Evolutionary conservation across 2,113 vertebrate species (phyloP), one percentile per base, ranked within the genome.

Genomic region (Cyanoramphus novaezelandiae): DNA sequence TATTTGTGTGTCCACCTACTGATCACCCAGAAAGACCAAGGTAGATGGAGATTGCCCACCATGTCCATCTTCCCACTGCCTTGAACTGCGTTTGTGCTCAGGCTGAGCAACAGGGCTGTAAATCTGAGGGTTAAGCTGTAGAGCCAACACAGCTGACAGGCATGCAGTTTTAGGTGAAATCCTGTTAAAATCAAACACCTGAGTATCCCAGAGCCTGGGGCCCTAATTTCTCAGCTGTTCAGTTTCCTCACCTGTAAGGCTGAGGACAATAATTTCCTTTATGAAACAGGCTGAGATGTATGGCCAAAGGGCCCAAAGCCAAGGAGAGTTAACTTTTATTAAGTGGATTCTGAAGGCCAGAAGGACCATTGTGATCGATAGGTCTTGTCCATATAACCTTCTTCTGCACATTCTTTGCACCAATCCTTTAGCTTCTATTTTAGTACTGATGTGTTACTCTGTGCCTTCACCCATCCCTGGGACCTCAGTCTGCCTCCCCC

Each of bases 291-390:
- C 70, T 83, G 84, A 93, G 53, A 72, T 33, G 33, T 83, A 91
- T 39, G 46, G 85, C 90, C 60, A 82, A 90, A 88, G 33, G 60
- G 53, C 59, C 63, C 1, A 5, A 86, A 93, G 79, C 71, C 67
- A 82, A 78, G 72, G 47, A 77, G 50, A 92, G 19, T 63, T 95
- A 90, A 94, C 85, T 95, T 82, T 44, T 81, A 85, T 90, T 96
- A 86, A 86, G 85, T 78, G 72, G 63, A 70, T 97, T 96, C 53
- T 88, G 64, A 72, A 87, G 93, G 74, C 86, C 87, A 82, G 87
- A 59, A 97, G 68, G 82, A 80, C 71, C 1, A 0, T 25, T 93
- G 69, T 67, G 76, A 92, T 96, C 6, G 0, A 68, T 80, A 82
- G 46, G 55, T 83, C 75, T 60, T 80, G 75, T 86, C 59, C 1